A percentile compares a stretch with the other conserved stretches of the same genome.
phyloP scores from a whole-genome alignment of 2,797 vertebrate genomes.

The Notolabrus celidotus region DNA sequence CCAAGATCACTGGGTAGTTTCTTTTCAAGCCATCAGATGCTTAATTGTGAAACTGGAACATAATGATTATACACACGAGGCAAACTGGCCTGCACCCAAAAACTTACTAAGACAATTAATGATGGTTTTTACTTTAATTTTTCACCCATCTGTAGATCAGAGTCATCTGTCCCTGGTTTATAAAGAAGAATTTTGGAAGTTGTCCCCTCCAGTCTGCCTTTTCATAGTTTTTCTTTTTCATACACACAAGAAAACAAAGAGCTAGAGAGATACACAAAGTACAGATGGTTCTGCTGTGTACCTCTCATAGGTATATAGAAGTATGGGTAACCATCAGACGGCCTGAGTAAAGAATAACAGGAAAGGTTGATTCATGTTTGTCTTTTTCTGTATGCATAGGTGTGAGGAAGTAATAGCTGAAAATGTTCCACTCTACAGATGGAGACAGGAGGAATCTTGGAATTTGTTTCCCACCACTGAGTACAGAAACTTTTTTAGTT shows the following conservation, averaged over 20 bases:
- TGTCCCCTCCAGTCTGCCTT: conserved; percentile 11
- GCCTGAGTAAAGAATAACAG: conserved; percentile 13
- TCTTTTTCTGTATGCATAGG: conserved; percentile 17
- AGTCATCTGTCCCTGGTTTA: conserved; percentile 20
- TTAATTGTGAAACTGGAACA: conserved; percentile 9
- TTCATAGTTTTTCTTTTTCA: neutral
- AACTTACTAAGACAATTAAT: conserved; percentile 5
- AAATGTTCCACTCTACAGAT: conserved; percentile 13
- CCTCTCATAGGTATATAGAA: conserved; percentile 12
- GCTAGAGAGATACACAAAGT: conserved; percentile 22
- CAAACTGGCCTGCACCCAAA: neutral
- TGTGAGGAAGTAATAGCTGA: conserved; percentile 28
- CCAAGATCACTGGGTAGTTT: neutral
- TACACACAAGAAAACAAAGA: conserved; percentile 7
- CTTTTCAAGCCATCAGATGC: conserved; percentile 2
- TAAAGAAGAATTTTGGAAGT: conserved; percentile 21
- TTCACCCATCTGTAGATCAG: conserved; percentile 8
- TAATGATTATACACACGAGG: neutral
- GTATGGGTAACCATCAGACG: conserved; percentile 30
- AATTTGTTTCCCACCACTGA: conserved; percentile 31
- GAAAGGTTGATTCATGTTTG: conserved; percentile 4
- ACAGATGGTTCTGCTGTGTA: conserved; percentile 33
- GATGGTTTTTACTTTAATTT: neutral
- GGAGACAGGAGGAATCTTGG: conserved; percentile 34
- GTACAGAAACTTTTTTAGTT: conserved; percentile 40